Conservation (phyloP, 2,113 vertebrate genomes). For the Accipiter virgatus region DNA sequence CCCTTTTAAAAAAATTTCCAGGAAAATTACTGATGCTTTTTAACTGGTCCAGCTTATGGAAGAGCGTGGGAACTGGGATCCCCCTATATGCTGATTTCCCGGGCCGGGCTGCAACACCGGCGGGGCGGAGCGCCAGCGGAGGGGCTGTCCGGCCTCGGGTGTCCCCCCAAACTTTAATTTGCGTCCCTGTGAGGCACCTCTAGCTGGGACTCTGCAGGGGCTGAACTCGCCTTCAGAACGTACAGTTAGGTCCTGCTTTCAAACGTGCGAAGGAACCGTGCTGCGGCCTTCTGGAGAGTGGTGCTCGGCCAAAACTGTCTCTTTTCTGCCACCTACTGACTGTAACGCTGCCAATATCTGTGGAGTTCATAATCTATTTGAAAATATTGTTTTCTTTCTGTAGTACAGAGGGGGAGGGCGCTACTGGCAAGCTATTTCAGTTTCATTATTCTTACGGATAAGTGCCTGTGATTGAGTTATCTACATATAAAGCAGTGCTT, state of each 20-base stretch:
- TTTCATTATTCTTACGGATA: neutral
- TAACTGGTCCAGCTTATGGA: neutral
- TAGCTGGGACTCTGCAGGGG: neutral
- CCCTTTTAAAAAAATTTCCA: neutral
- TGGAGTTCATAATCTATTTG: neutral
- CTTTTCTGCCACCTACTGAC: slow-evolving; percentile 27
- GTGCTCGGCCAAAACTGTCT: neutral
- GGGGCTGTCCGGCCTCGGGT: fast-evolving
- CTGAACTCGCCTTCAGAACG: neutral
- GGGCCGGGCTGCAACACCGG: neutral
- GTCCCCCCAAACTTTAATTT: neutral
- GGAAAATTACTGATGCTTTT: neutral
- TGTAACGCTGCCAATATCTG: fast-evolving
- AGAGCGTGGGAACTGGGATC: neutral
- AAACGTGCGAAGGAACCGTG: neutral
- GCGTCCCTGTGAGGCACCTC: neutral
- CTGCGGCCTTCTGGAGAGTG: too few relatives aligned
- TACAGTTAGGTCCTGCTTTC: fast-evolving
- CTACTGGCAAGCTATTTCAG: neutral
- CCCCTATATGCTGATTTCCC: neutral
- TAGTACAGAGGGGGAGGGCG: too few relatives aligned
- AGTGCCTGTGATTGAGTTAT: neutral
- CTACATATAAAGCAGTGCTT: neutral
- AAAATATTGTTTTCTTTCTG: neutral
- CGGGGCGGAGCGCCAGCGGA: neutral